Base-by-base conservation (phyloP, 53 echinoderm and acorn worm genomes). In the Glandiceps talaboti region DNA sequence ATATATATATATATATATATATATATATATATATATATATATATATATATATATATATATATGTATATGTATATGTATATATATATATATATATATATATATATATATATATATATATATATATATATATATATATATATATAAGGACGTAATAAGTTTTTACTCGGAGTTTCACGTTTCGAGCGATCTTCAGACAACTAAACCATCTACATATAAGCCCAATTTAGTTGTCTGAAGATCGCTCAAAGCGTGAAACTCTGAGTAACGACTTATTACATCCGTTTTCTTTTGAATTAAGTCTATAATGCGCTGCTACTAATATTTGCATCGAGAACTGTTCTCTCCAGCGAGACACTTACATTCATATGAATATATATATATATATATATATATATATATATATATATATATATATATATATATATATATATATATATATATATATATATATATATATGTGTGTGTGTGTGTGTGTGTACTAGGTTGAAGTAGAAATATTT, bases 21-120 rank as follows among this genome's bases (percentile, higher is more conserved):
- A 81, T 74, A 81, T 81, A 81, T 74, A 81, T 74, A 81, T 74
- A 81, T 81, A 81, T 74, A 81, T 81, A 81, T 74, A 81, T 81
- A 81, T 74, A 81, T 81, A 74, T 74, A 81, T 81, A 81, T 74
- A 81, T 81, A 81, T 74, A 81, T 81, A 81, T 74, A 81, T 81
- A 81, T 74, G 73, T 81, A 81, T 29, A 81, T 81, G 73, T 29
- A 81, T 74, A 81, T 81, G 73, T 29, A 81, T 81, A 81, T 29
- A 81, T 81, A 81, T 74, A 81, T 81, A 81, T 74, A 81, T 74
- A 81, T 74, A 81, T 81, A 81, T 74, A 81, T 81, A 81, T 74
- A 81, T 81, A 81, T 29, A 81, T 81, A 74, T 29, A 81, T 81
- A 81, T 74, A 81, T 81, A 81, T 74, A 81, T 81, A 74, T 74